Percentiles rank a stretch among this genome's conserved stretches.
phyloP scores from a whole-genome alignment of 2,797 vertebrate genomes.

The Sciurus carolinensis region DNA sequence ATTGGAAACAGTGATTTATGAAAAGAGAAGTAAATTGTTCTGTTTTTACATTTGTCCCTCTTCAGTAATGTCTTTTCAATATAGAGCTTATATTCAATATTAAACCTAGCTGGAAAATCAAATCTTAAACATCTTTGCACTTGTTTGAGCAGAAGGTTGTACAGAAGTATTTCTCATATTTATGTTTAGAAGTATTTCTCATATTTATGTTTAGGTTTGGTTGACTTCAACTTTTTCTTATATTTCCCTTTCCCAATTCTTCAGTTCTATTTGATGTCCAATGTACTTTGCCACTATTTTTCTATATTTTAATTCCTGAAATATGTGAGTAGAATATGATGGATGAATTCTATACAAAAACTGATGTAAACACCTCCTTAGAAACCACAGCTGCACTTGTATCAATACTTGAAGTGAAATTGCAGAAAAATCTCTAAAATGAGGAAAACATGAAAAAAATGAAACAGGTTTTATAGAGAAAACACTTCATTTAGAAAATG shows the following conservation, averaged over 20 bases:
- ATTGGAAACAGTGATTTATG: conserved; percentile 26
- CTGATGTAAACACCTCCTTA: conserved; percentile 85
- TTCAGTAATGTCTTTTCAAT: conserved; percentile 62
- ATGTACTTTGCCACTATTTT: conserved; percentile 67
- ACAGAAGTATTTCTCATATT: neutral
- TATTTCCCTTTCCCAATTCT: neutral
- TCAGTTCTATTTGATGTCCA: conserved; percentile 63
- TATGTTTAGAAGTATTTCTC: neutral
- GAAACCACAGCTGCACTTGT: conserved; percentile 86
- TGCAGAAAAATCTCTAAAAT: conserved; percentile 75
- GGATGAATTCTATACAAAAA: conserved; percentile 85
- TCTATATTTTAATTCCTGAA: conserved; percentile 83
- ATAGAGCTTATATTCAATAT: conserved; percentile 24
- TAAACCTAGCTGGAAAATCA: neutral
- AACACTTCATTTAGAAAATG: conserved; percentile 83
- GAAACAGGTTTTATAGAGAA: conserved; percentile 77
- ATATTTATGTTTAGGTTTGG: neutral
- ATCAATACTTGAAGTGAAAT: conserved; percentile 83
- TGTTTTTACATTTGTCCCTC: neutral
- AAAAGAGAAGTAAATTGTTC: conserved; percentile 46
- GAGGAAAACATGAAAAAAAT: conserved; percentile 81
- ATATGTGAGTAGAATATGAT: conserved; percentile 82
- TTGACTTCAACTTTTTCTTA: conserved; percentile 67
- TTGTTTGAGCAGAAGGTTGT: neutral
- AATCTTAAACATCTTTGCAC: conserved; percentile 51